Base-by-base conservation (phyloP, 2,113 vertebrate species). In the Triplophysa siluroides region DNA sequence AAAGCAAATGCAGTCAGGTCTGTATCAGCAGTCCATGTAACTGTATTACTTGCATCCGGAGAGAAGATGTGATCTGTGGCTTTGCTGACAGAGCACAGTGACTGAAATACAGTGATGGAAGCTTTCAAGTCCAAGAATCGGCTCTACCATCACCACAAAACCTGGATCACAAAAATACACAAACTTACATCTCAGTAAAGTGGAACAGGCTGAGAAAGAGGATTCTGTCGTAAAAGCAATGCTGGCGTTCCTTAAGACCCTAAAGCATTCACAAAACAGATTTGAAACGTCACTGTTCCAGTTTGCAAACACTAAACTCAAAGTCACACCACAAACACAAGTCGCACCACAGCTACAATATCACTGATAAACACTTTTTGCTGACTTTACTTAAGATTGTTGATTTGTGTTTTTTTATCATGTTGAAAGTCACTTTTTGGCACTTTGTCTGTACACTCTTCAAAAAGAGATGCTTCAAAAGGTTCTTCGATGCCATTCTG, bases 1-100 rank as follows among this genome's bases (percentile, higher is more conserved):
- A 82, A 83, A 80, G 58, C 65, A 78, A 83, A 76, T 80, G 45
- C 26, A 82, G 64, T 52, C 26, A 60, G 54, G 60, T 52, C 73
- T 83, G 67, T 54, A 69, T 80, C 78, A 83, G 82, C 82, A 80
- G 10, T 80, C 73, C 67, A 67, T 61, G n/a, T 60, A 76, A 83
- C 62, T 71, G 60, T 70, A 68, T 79, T 79, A 76, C 67, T 76
- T 73, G 43, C 23, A 65, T 18, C 33, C 10, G 45, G 5, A 60
- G 23, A 64, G n/a, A 8, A 16, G 50, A 77, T 77, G 73, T 73
- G 67, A 73, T 67, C 72, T 66, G 41, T 80, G 54, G 61, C n/a
- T 80, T 33, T 83, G 82, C 82, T 83, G 66, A 80, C 61, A 66
- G 8, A 9, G 38, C 73, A 64, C 13, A 65, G 65, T 66, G 11